phyloP scores from a whole-genome alignment of 2,797 vertebrate genomes.

The Cossypha caffra region DNA sequence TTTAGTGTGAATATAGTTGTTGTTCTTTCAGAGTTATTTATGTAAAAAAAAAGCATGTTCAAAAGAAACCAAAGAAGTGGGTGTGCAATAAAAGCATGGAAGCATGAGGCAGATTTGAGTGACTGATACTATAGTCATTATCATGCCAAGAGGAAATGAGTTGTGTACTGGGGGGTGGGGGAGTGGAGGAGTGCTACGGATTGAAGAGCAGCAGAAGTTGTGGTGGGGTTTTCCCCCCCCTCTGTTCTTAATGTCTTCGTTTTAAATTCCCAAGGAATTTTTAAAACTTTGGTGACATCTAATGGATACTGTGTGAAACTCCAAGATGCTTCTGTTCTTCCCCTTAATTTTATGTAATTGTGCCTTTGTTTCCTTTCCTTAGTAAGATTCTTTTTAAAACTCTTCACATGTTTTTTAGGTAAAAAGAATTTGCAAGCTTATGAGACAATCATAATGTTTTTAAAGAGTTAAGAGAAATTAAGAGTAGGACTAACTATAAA shows the following conservation, averaged over 20 bases:
- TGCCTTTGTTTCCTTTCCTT: conserved; percentile 68
- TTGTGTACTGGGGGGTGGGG: background rate
- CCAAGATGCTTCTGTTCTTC: conserved; percentile 70
- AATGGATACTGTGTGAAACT: conserved; percentile 75
- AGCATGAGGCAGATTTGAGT: conserved; percentile 39
- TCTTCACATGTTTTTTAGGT: background rate
- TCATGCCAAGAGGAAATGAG: conserved; percentile 2
- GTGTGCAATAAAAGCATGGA: conserved; percentile 77
- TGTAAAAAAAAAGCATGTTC: conserved; percentile 37
- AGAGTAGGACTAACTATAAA: conserved; percentile 46
- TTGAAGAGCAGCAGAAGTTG: conserved; percentile 6
- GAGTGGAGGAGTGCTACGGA: background rate
- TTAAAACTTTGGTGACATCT: conserved; percentile 75
- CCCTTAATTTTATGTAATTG: conserved; percentile 34
- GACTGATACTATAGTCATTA: background rate
- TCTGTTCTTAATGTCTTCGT: background rate
- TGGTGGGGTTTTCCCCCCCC: background rate
- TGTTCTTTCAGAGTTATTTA: conserved; percentile 51
- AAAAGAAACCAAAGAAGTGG: conserved; percentile 77
- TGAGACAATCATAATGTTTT: conserved; percentile 71
- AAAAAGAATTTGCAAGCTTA: conserved; percentile 8
- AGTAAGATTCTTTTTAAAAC: background rate
- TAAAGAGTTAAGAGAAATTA: conserved; percentile 61
- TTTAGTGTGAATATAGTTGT: conserved; percentile 10
- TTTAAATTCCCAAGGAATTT: conserved; percentile 77